Conservation (phyloP, 2,797 vertebrate species). For the Borostomias antarcticus region DNA sequence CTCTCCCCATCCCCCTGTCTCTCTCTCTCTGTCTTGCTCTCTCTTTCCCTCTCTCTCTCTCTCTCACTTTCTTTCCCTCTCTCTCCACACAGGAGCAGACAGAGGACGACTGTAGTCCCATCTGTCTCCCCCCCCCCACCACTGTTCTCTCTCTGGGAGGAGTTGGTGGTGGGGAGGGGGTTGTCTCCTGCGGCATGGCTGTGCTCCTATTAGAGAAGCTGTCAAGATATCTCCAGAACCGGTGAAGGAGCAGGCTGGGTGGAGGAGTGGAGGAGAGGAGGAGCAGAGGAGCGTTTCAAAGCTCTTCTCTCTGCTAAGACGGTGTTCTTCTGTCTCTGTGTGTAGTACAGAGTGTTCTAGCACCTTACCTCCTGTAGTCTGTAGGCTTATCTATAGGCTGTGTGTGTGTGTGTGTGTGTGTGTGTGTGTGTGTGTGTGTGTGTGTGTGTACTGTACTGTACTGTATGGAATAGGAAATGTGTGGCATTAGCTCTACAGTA, state of each 20-base stretch:
- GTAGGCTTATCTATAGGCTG: no score
- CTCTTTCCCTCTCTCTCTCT: slow-evolving; percentile 32
- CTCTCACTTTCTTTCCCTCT: slow-evolving; percentile 22
- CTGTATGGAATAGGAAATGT: background rate
- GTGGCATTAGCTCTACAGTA: background rate
- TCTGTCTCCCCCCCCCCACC: slow-evolving; percentile 55
- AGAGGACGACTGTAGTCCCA: slow-evolving; percentile 11
- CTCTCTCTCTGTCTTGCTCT: no score
- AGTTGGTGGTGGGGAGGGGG: slow-evolving; percentile 36
- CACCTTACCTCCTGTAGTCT: no score
- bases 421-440: slow-evolving; percentile 9
- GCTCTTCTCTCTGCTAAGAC: background rate
- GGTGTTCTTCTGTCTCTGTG: background rate
- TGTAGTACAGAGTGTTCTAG: no score
- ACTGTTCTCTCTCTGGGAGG: slow-evolving; percentile 46
- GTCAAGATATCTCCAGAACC: slow-evolving; percentile 54
- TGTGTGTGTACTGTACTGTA: background rate
- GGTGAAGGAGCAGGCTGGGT: slow-evolving; percentile 40
- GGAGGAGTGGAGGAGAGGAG: background rate
- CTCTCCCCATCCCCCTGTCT: no score
- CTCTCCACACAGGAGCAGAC: slow-evolving; percentile 38
- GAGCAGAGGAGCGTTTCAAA: slow-evolving; percentile 10
- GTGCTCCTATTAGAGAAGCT: slow-evolving; percentile 56
- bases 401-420: slow-evolving; percentile 6
- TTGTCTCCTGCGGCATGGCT: slow-evolving; percentile 34